Base-by-base conservation (phyloP, 2,888 invertebrate genomes). In the Dolomedes plantarius region DNA sequence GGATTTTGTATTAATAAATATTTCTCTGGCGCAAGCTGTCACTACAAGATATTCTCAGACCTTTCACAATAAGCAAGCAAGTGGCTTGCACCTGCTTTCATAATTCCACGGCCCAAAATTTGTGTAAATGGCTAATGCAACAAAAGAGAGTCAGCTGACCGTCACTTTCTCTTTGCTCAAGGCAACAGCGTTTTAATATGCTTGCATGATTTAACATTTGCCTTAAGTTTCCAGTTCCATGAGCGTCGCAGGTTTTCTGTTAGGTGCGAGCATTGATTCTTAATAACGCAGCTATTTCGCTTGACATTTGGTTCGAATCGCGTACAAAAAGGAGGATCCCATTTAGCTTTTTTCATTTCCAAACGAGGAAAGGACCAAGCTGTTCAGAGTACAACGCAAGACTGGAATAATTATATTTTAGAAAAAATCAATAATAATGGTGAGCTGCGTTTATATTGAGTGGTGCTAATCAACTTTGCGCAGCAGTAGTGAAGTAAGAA, bases 371-470 rank as follows among this genome's bases (percentile, higher is more conserved):
- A 77, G 77, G 28, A 73, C 65, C 77, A 77, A 77, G 83, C 83
- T 68, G 19, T 71, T 62, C 50, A 68, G 72, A 67, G 77, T 73
- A 67, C 67, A 67, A 73, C 77, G 13, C 28, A 65, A 80, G 73
- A 27, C 50, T 77, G 77, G 68, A 56, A 32, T 68, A 69, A 69
- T 23, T 67, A 69, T 46, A 77, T 76, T 68, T 46, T 46, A 29
- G 23, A 64, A 62, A 74, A 23, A 28, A 41, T 46, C 7, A 41
- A 62, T 62, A 56, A 56, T 2, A 1, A 41, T 13, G 23, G 68
- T 64, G 39, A 80, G 80, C 80, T 80, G 80, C 73, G 56, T 80
- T 32, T 41, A 80, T 73, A 73, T 77, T 85, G 73, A 85, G 83
- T 85, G 83, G 83, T 85, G 77, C 77, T 77, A 81, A 62, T 41